Conservation (phyloP, 2,888 invertebrate species). For the Meteorus cinctellus region DNA sequence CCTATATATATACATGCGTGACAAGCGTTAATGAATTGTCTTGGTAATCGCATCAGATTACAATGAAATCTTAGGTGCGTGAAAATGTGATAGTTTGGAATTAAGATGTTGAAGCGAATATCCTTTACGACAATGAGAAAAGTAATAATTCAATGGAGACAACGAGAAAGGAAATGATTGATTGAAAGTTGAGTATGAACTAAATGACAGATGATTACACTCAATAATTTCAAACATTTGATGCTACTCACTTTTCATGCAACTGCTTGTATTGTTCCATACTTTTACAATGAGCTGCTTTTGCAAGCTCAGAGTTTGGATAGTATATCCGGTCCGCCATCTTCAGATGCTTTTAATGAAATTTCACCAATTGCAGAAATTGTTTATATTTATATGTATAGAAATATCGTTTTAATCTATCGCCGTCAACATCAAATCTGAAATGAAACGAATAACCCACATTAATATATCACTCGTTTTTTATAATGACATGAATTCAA, state of each 20-base stretch:
- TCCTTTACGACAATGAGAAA: too few relatives aligned
- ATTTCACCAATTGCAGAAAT: neutral
- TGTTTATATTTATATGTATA: neutral
- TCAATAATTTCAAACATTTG: too few relatives aligned
- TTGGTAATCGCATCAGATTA: neutral
- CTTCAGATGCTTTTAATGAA: slow-evolving; percentile 48
- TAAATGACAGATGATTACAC: too few relatives aligned
- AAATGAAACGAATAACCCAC: neutral
- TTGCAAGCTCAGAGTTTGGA: slow-evolving; percentile 77
- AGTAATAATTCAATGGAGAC: neutral
- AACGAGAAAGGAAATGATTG: neutral
- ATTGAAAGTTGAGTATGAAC: neutral
- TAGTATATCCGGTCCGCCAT: slow-evolving; percentile 75
- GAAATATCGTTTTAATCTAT: neutral
- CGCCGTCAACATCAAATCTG: neutral
- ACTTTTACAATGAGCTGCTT: slow-evolving; percentile 80
- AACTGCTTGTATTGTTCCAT: slow-evolving; percentile 87
- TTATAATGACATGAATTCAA: neutral
- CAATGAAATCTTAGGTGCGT: neutral
- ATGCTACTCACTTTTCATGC: slow-evolving; percentile 78
- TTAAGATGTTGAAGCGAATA: neutral
- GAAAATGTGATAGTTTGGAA: neutral
- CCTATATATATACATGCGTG: neutral
- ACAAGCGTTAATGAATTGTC: neutral
- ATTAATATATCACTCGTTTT: neutral